Conservation (phyloP, 2,113 vertebrate genomes). For the Trochalopteron elliotii region DNA sequence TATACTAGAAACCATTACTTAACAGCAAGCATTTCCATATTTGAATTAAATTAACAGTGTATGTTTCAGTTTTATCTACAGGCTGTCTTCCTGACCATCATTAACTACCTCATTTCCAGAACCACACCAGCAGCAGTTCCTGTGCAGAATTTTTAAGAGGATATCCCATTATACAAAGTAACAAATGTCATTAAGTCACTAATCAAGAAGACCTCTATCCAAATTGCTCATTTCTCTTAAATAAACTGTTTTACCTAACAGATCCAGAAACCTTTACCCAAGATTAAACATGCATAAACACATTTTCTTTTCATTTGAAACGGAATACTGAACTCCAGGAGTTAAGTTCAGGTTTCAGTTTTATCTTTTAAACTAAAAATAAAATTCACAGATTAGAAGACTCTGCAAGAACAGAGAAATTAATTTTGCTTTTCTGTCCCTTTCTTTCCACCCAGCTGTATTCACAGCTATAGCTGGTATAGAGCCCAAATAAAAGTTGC, state of each 20-base stretch:
- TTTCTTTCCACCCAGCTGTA: background rate
- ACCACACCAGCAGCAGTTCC: background rate
- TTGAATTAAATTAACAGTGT: conserved; percentile 9
- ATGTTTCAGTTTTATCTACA: background rate
- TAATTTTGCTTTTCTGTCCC: background rate
- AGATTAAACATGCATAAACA: background rate
- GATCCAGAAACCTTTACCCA: background rate
- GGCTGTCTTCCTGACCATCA: background rate
- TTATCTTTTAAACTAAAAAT: background rate
- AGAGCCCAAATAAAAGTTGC: background rate
- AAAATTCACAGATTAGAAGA: background rate
- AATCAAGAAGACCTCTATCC: background rate
- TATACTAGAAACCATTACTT: background rate
- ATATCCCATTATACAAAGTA: background rate
- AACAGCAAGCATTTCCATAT: conserved; percentile 10
- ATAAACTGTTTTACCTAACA: background rate
- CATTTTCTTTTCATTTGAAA: background rate
- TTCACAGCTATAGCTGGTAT: background rate
- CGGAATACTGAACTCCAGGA: background rate
- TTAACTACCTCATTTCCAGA: conserved; percentile 2
- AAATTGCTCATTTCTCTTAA: background rate
- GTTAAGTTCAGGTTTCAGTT: background rate
- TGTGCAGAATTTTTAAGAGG: background rate
- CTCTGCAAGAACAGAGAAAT: background rate
- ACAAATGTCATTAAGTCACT: background rate